Conservation (phyloP, 2,888 invertebrate species). For the Cataglyphis livida region DNA sequence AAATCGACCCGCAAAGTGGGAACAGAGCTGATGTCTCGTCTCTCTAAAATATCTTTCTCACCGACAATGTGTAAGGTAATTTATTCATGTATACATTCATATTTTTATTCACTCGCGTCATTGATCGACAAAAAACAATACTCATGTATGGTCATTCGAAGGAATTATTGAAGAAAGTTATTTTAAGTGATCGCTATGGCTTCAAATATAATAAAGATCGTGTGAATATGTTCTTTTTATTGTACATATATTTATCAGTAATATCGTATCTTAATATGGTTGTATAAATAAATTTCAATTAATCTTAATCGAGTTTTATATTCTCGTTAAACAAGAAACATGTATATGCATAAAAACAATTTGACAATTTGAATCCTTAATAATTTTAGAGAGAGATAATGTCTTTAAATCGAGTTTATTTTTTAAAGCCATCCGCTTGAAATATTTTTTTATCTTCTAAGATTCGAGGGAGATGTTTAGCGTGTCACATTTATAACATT, state of each 20-base stretch:
- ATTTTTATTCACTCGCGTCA: neutral
- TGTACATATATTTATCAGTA: neutral
- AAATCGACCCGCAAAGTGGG: conserved; percentile 25
- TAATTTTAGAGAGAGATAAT: neutral
- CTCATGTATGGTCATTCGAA: neutral
- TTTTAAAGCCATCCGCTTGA: neutral
- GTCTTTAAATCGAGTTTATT: neutral
- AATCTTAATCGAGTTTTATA: neutral
- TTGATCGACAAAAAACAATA: neutral
- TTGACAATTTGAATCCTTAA: neutral
- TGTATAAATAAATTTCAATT: neutral
- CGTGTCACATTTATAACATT: neutral
- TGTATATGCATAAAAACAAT: neutral
- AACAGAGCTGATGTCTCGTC: conserved; percentile 25
- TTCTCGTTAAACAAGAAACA: neutral
- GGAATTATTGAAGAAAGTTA: neutral
- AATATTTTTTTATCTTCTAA: neutral
- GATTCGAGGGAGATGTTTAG: conserved; percentile 5
- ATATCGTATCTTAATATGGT: neutral
- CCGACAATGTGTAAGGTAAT: neutral
- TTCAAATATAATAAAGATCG: neutral
- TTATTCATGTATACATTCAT: conserved; percentile 18
- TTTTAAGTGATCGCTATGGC: neutral
- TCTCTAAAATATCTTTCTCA: conserved; percentile 12
- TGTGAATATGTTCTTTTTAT: neutral